A percentile compares a stretch with the other conserved stretches of the same genome.
phyloP scores from a whole-genome alignment of 2,888 invertebrate species.

The Chaetogeoica ovagalla region DNA sequence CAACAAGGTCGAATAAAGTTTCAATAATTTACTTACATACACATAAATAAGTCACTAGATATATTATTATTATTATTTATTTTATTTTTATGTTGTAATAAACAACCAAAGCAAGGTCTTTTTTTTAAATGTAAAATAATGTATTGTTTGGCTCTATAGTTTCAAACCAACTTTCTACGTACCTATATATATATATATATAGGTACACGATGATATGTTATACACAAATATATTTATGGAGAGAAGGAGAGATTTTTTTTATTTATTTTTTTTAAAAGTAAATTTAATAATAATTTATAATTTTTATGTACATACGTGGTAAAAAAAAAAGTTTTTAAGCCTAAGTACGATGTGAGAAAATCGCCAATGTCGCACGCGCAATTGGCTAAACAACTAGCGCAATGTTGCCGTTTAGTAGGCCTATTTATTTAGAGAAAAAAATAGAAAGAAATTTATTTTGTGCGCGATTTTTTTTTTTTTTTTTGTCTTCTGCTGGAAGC shows the following conservation, averaged over 20 bases:
- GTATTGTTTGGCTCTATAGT: constrained; percentile 3
- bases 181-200: constrained; percentile 12
- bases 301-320: constrained; percentile 50
- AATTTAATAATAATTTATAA: constrained; percentile 47
- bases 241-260: no score
- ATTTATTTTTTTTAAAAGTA: constrained; percentile 14
- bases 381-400: constrained; percentile 48
- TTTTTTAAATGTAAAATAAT: constrained; percentile 14
- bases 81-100: constrained; percentile 1
- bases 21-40: constrained; percentile 27
- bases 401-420: constrained; percentile 47
- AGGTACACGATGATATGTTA: constrained; percentile 50
- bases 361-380: constrained; percentile 30
- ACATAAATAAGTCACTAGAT: constrained; percentile 12
- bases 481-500: constrained; percentile 35
- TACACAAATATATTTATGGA: constrained; percentile 26
- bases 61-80: neutral
- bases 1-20: constrained; percentile 25
- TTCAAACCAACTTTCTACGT: constrained; percentile 24
- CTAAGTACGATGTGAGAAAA: constrained; percentile 52
- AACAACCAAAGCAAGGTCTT: constrained; percentile 25
- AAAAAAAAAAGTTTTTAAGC: constrained; percentile 35
- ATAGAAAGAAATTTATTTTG: constrained; percentile 35
- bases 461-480: constrained; percentile 16
- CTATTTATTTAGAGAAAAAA: constrained; percentile 28